phyloP scores from a whole-genome alignment of 2,113 vertebrate species.

The Brachypodius melanocephalos region DNA sequence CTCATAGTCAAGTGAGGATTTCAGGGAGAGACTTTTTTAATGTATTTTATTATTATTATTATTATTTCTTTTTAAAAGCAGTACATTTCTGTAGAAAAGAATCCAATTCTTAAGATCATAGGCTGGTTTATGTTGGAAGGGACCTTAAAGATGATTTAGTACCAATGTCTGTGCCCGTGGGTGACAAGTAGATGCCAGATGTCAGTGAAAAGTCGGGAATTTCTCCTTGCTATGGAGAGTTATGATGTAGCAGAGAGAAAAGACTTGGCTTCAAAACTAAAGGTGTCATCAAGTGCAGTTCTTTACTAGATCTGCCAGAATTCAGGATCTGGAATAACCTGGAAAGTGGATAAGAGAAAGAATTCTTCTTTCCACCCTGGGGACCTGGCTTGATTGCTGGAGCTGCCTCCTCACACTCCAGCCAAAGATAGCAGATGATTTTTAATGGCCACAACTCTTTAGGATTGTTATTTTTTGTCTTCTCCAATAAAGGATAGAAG shows the following conservation, averaged over 20 bases:
- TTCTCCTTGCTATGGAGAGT: background rate
- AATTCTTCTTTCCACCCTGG: background rate
- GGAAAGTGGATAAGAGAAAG: background rate
- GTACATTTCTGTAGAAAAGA: background rate
- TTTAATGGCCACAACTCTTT: background rate
- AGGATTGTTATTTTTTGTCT: slow-evolving; percentile 9
- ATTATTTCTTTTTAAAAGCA: background rate
- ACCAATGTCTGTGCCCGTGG: background rate
- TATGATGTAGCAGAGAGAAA: background rate
- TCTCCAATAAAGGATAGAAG: background rate
- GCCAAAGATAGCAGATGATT: slow-evolving; percentile 29
- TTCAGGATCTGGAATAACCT: background rate
- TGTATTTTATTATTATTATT: background rate
- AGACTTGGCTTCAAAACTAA: background rate
- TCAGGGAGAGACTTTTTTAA: background rate
- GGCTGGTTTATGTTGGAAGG: background rate
- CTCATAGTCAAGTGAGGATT: accelerated
- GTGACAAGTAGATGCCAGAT: background rate
- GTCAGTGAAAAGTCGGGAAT: background rate
- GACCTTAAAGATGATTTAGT: background rate
- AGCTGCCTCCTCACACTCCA: background rate
- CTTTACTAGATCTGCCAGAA: background rate
- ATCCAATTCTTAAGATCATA: background rate
- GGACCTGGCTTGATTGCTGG: background rate
- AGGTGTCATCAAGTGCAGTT: background rate